Conservation (phyloP, 2,113 vertebrate genomes). For the Ovis aries region DNA sequence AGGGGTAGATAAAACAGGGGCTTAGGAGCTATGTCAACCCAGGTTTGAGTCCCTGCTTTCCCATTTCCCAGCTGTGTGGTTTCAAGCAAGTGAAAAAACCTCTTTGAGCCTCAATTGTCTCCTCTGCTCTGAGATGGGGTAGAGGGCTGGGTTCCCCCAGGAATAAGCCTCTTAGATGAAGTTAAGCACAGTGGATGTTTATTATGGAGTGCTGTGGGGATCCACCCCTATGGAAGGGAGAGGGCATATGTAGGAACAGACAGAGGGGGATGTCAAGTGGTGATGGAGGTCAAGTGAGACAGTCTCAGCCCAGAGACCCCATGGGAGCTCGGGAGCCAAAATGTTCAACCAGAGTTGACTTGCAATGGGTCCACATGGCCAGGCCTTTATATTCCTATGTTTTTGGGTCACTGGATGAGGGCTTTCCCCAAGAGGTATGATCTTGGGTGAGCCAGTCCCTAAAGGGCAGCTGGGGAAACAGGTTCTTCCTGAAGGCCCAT, state of each 20-base stretch:
- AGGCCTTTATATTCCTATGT: background rate
- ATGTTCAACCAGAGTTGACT: background rate
- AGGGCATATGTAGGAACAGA: background rate
- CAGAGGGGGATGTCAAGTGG: background rate
- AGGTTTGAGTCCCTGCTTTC: background rate
- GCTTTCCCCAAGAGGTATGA: background rate
- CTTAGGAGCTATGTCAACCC: background rate
- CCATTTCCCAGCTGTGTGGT: background rate
- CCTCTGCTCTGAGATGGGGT: background rate
- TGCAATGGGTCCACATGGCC: background rate
- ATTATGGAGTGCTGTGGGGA: background rate
- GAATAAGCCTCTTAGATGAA: background rate
- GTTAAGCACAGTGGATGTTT: background rate
- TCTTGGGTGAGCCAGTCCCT: too few species aligned
- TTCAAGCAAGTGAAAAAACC: background rate
- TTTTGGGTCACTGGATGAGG: background rate
- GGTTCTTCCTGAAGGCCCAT: background rate
- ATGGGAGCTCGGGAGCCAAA: background rate
- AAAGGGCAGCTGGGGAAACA: too few species aligned
- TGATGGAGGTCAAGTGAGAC: background rate
- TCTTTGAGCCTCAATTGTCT: background rate
- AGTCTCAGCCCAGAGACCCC: background rate
- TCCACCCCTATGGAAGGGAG: background rate
- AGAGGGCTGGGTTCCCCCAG: background rate
- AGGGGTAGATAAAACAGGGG: background rate